Base-by-base conservation (phyloP, 2,797 vertebrate species). In the Steatocranus sp. region DNA sequence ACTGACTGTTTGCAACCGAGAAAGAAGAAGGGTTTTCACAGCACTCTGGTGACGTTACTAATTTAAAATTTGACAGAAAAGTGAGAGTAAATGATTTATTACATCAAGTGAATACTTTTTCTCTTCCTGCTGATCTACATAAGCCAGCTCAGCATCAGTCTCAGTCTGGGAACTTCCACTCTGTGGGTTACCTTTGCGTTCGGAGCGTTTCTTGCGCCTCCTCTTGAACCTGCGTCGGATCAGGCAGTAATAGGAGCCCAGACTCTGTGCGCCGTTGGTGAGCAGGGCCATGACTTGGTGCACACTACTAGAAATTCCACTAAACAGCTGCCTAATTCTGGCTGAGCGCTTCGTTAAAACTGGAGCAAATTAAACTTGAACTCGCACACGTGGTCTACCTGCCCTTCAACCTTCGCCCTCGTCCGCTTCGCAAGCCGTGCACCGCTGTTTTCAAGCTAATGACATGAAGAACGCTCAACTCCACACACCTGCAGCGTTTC, bases 131-230 rank as follows among this genome's bases (percentile, higher is more conserved):
- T 30, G n/a, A 23, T 74, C 61, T 48, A 11, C 25, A 80, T 1
- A 2, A 86, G 53, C 79, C 81, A 34, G 50, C 87, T 83, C 85
- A 73, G 83, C 88, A 34, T 70, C 86, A 41, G 76, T n/a, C 32
- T 18, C 2, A 5, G 56, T 27, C 11, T 17, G 68, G 14, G 78
- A 34, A 18, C 56, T 46, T 66, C 61, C 36, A 83, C 68, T 63
- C 25, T 10, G 41, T 23, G 27, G 36, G 61, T 95, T 96, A 98
- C 98, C 97, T 97, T 95, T 98, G 86, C 94, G 95, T 81, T 97
- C 95, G 0, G 96, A 97, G 78, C 95, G 93, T 79, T 96, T 98
- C 89, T 92, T 97, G 90, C 97, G 96, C 87, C 97, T 96, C 93
- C 97, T 93, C 88, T 96, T 97, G 88, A 94, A 95, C 75, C 87